Evolutionary conservation across 2,113 vertebrate genomes (phyloP), one percentile per base, ranked within the genome.

Genomic region (Triplophysa rosa): DNA sequence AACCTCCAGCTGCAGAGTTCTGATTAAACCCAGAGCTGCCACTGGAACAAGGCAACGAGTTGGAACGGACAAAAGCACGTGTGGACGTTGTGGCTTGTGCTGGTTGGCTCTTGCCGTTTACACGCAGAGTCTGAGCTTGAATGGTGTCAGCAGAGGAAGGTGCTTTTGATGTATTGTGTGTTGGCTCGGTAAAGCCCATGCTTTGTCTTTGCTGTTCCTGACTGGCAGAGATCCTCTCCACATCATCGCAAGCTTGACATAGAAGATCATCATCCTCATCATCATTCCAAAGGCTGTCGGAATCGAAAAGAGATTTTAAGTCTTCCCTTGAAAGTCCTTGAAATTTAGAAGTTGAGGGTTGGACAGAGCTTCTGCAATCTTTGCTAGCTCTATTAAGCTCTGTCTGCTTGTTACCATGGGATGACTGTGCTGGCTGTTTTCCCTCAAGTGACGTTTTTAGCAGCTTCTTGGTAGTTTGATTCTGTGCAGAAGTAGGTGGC

Each of bases 201-300:
- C 64, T 58, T 61, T 13, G 69, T 23, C 0, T 58, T 78, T 77
- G 77, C 52, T 71, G 54, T 2, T 86, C 67, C 80, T 94, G 92
- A 82, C 88, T 92, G 81, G 90, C 91, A 67, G 92, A 94, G 83
- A 91, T 89, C 86, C 87, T 94, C 91, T 99, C 97, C 79, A 97
- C 82, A 37, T 92, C 92, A 87, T 97, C 96, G 87, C 97, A 98
- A 11, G 92, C 93, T 88, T 95, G 94, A 89, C 93, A 97, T 8
- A 98, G 87, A 82, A 98, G 88, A 42, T 94, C 74, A 33, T 83
- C 82, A 62, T 97, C 93, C 29, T 78, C 78, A 6, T 92, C 78
- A 6, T 92, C 87, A 72, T 93, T 95, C 96, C 96, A 98, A 63
- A 91, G 87, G 75, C 84, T 78, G 21, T 90, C 77, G 0, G 92